These are phyloP conservation scores for Andrena chrysosceles DNA, from an alignment of 2,888 invertebrate genomes.

Conservation along the genomic window DNA sequence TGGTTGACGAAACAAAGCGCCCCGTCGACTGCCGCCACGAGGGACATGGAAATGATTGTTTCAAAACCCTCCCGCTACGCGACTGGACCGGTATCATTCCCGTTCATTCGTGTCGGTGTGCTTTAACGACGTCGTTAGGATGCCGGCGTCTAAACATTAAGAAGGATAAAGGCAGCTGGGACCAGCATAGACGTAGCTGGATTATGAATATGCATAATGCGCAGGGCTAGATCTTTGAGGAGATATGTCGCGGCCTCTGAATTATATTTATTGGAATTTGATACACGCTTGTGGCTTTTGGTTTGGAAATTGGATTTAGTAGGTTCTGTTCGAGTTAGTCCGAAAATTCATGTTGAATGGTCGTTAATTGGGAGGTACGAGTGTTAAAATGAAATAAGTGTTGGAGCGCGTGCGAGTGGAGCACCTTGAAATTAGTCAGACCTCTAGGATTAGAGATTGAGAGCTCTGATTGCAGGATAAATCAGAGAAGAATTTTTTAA, in stretches of 20 bases:
- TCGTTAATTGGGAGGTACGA: too few relatives aligned
- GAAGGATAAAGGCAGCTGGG: conserved; percentile 42
- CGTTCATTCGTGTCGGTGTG: conserved; percentile 55
- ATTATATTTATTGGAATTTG: conserved; percentile 6
- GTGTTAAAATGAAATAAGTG: not conserved
- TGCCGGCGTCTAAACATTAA: conserved; percentile 41
- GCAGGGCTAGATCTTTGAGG: not conserved
- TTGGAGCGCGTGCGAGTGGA: conserved; percentile 17
- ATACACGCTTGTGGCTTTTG: not conserved
- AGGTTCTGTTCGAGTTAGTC: not conserved
- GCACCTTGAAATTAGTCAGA: not conserved
- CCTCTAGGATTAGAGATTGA: too few relatives aligned
- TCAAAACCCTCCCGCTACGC: conserved; percentile 69
- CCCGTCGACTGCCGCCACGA: conserved; percentile 55
- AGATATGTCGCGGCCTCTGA: not conserved
- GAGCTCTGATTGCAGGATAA: too few relatives aligned
- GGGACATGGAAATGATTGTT: conserved; percentile 63
- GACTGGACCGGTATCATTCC: conserved; percentile 58
- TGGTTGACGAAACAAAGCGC: conserved; percentile 79
- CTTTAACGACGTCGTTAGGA: conserved; percentile 71
- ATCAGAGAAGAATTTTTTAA: too few relatives aligned
- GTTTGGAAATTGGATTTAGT: not conserved
- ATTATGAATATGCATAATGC: conserved; percentile 41
- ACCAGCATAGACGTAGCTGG: conserved; percentile 11
- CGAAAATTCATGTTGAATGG: too few relatives aligned